These are phyloP conservation scores for Sus scrofa DNA, from an alignment of 2,113 vertebrate genomes.

Conservation along the genomic window T2T-Sscrofa CM000824.6:118215001-118215500, in stretches of 20 bases:
- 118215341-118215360: neutral
- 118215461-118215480: neutral
- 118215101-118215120: neutral
- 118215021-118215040: neutral
- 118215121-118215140: neutral
- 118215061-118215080: neutral
- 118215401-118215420: neutral
- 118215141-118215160: neutral
- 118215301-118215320: neutral
- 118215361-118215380: neutral
- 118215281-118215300: neutral
- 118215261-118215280: neutral
- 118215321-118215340: neutral
- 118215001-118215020: neutral
- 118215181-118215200: neutral
- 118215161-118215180: neutral
- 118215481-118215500: neutral
- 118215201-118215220: neutral
- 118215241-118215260: neutral
- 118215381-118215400: neutral
- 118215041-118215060: neutral
- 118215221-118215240: neutral
- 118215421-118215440: neutral
- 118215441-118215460: neutral
- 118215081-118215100: neutral